Percentiles rank a stretch among this genome's conserved stretches.
Conservation (phyloP, 2,888 invertebrate species). For the Lasioglossum leucozonium region DNA sequence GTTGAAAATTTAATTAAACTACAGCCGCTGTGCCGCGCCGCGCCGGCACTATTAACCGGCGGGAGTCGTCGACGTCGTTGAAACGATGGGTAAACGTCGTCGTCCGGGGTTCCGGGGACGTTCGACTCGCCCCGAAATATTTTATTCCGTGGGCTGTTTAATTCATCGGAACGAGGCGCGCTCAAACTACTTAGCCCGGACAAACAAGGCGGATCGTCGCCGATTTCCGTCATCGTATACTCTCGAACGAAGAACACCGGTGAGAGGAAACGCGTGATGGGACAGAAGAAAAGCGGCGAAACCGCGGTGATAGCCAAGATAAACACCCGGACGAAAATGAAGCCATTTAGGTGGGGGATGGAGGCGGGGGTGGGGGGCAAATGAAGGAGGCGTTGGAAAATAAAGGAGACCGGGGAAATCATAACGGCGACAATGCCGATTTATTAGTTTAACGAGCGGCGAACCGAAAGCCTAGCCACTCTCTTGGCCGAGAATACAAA, state of each 20-base stretch:
- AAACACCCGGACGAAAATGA: neutral
- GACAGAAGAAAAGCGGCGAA: neutral
- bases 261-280: neutral
- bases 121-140: conserved; percentile 1
- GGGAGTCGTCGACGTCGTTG: conserved; percentile 26
- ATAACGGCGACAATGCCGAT: conserved; percentile 66
- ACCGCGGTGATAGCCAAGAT: conserved; percentile 10
- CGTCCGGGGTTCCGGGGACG: neutral
- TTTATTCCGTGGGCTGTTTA: conserved; percentile 8
- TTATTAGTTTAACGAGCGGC: conserved; percentile 74
- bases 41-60: conserved; percentile 26
- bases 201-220: neutral
- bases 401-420: conserved; percentile 64
- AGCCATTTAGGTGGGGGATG: neutral
- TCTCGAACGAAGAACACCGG: neutral
- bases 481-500: conserved; percentile 58
- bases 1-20: conserved; percentile 58
- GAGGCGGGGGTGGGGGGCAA: neutral
- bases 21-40: conserved; percentile 30
- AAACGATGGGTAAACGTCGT: conserved; percentile 46
- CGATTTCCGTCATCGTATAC: neutral
- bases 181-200: neutral
- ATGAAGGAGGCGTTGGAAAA: conserved; percentile 15
- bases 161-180: neutral
- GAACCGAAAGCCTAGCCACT: conserved; percentile 69